Percentiles rank a stretch among this genome's conserved stretches.
These are phyloP conservation scores for Echeneis naucrates DNA, from an alignment of 2,797 vertebrate genomes.

Conservation along the genomic window DNA sequence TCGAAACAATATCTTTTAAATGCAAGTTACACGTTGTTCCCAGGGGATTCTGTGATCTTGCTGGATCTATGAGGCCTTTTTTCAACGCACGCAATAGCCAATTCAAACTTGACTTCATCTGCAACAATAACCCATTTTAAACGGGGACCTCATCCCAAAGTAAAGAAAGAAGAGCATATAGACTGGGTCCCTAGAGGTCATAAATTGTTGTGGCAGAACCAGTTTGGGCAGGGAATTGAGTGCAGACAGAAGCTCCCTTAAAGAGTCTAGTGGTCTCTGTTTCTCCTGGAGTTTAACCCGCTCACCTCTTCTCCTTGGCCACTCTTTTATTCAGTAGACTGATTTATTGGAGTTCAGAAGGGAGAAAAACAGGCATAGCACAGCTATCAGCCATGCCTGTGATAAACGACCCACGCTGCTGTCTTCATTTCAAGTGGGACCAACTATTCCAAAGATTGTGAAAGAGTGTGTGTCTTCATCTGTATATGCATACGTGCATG, in stretches of 20 bases:
- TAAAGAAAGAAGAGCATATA: conserved; percentile 54
- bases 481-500: background rate
- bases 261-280: conserved; percentile 73
- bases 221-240: conserved; percentile 66
- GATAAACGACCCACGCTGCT: conserved; percentile 73
- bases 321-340: conserved; percentile 77
- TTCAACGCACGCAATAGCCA: conserved; percentile 28
- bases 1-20: background rate
- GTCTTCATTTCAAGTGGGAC: conserved; percentile 75
- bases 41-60: conserved; percentile 9
- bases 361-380: conserved; percentile 79
- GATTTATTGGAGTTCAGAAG: conserved; percentile 81
- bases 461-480: background rate
- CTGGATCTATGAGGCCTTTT: conserved; percentile 11
- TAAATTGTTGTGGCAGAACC: conserved; percentile 68
- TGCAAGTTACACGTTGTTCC: conserved; percentile 6
- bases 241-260: conserved; percentile 73
- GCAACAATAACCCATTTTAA: conserved; percentile 42
- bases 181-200: conserved; percentile 63
- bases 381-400: conserved; percentile 69
- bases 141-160: conserved; percentile 36
- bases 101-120: conserved; percentile 21
- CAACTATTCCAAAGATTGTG: conserved; percentile 52
- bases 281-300: conserved; percentile 82
- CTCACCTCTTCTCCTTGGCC: conserved; percentile 75